Base-by-base conservation (phyloP, 2,797 vertebrate species). In the Halcyon smyrnensis region DNA sequence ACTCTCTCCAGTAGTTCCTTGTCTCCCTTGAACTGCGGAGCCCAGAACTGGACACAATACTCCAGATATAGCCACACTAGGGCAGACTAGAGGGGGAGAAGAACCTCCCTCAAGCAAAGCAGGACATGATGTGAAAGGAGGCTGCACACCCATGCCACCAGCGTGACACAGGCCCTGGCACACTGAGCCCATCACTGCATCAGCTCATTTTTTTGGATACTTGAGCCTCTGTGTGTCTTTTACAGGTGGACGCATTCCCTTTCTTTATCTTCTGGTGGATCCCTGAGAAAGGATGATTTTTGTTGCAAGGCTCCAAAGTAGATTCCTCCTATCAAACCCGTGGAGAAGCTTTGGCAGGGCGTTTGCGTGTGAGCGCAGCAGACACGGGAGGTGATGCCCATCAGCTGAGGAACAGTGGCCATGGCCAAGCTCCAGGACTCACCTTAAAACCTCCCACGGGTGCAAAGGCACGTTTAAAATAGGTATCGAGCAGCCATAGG, bases 101-200 rank as follows among this genome's bases (percentile, higher is more conserved):
- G 54, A 56, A n/a, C 32, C 54, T 56, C 32, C 20, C 32, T 56
- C 20, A 20, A n/a, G 32, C 67, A 75, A 63, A 41, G 73, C 50
- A 50, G 79, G 65, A 62, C 21, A 25, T 0, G 17, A 25, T 9
- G 24, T 4, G 36, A 36, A 57, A 89, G 62, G 32, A 63, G 79
- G 46, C 17, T 69, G 70, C 48, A 17, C 2, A 5, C 3, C 43
- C 32, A 8, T 3, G 24, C 9, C 51, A 70, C 57, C 48, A 2
- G 0, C 32, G n/a, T 1, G n/a, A 17, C 5, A 14, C 15, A 37
- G 25, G 1, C 4, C 32, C 56, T 4, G 2, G 15, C 5, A 53
- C 28, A 36, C 27, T 56, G 24, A 63, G n/a, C 51, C 50, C 63
- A 51, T 34, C 54, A 30, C 59, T 46, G 15, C 84, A 68, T 11